Evolutionary conservation across 2,113 vertebrate genomes (phyloP), one percentile per base, ranked within the genome.

Genomic region (Brachypteracias leptosomus): DNA sequence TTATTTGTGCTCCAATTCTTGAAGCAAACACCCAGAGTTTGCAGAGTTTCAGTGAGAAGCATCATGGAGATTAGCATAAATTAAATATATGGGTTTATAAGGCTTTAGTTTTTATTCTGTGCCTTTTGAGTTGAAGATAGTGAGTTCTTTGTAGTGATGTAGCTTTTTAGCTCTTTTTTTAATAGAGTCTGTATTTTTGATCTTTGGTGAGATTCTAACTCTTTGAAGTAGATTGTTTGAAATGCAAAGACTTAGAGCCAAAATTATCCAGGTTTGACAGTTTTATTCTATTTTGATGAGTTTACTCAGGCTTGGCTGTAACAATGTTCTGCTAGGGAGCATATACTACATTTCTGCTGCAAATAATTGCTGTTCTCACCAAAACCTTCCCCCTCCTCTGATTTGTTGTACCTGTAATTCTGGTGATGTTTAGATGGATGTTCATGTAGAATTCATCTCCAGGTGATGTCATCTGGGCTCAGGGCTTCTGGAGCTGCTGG

Each of bases 161-260:
- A 36, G n/a, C 47, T 89, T 36, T 93, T 78, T 3, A 61, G 58
- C 6, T 42, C 57, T 42, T 55, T 47, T 49, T 66, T 38, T 59
- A 46, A 51, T 47, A 65, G 14, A 55, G n/a, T 80, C 31, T 95
- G n/a, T 89, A 29, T 62, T 97, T 96, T 94, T 95, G 20, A 90
- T 94, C 26, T 17, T 61, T 66, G 49, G 10, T 89, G 89, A 47
- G 36, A 62, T 86, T 86, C 28, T 24, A 40, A 0, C 52, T 20
- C 29, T 94, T 95, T 95, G 70, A 96, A 94, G 28, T 76, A 75
- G n/a, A 59, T 42, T 72, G 51, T 88, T 93, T 92, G 86, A 92
- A 93, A 89, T 79, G 57, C 63, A 92, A 31, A 83, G 44, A 35
- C 52, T 58, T 72, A 91, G 80, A 89, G 42, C 36, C 49, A 59